phyloP scores from a whole-genome alignment of 2,888 invertebrate species.

The Horisme vitalbata region DNA sequence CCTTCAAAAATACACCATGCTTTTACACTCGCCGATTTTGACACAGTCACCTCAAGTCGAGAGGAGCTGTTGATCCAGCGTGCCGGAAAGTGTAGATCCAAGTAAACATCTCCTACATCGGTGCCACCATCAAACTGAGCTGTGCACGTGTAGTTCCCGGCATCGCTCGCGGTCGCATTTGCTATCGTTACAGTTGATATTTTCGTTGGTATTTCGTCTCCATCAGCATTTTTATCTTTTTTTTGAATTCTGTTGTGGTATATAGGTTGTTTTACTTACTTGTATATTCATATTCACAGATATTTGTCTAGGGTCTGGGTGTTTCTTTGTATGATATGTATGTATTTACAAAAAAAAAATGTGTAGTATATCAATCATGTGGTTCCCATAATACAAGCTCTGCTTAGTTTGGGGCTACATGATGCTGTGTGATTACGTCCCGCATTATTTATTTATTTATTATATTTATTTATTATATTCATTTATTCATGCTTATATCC shows the following conservation, averaged over 20 bases:
- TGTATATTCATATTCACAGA: no score
- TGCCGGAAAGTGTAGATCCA: constrained; percentile 58
- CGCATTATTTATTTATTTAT: no score
- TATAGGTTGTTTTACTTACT: background rate
- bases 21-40: constrained; percentile 43
- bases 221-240: constrained; percentile 50
- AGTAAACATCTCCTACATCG: constrained; percentile 23
- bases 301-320: no score
- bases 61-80: constrained; percentile 45
- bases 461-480: no score
- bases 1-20: constrained; percentile 70
- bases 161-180: constrained; percentile 50
- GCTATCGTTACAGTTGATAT: constrained; percentile 50
- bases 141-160: constrained; percentile 65
- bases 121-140: constrained; percentile 40
- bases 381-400: no score
- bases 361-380: no score
- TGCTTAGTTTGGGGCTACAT: no score
- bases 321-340: no score
- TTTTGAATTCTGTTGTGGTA: constrained; percentile 41
- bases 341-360: no score
- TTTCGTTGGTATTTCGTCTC: constrained; percentile 44
- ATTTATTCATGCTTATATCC: no score
- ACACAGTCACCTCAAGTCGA: constrained; percentile 47
- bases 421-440: no score